Evolutionary conservation across 2,113 vertebrate genomes (phyloP).

Genomic region (Emydura subglobosa): DNA sequence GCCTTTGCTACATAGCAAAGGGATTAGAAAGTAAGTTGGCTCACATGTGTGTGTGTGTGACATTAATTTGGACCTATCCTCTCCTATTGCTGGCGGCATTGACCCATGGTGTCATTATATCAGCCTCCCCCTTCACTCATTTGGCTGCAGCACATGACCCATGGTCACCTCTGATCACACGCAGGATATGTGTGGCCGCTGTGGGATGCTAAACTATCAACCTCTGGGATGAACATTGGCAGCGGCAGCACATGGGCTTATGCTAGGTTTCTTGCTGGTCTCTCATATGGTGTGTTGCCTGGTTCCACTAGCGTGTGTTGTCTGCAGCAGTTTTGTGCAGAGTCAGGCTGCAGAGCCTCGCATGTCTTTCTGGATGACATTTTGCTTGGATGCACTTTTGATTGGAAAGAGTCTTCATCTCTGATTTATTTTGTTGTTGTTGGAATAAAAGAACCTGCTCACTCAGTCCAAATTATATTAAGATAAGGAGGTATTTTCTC

Average conservation of each 20-base stretch:
- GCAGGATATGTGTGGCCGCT: constrained; percentile 32
- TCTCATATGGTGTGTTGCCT: not conserved
- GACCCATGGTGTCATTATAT: not conserved
- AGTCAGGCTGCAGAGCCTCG: not conserved
- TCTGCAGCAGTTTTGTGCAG: not conserved
- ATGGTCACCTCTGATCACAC: not conserved
- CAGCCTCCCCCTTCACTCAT: constrained; percentile 9
- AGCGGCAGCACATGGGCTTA: not conserved
- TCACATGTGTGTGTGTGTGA: not conserved
- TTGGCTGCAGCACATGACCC: constrained; percentile 21
- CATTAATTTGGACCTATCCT: not conserved
- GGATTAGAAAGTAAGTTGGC: not conserved
- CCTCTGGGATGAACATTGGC: not conserved
- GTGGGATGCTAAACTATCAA: not conserved
- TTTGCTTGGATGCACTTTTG: not conserved
- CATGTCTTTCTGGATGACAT: not conserved
- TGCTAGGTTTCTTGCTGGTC: not conserved
- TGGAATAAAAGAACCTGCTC: not conserved
- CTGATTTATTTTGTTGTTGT: not conserved
- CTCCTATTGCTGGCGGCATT: not conserved
- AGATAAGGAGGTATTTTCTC: not conserved
- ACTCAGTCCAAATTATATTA: accelerated
- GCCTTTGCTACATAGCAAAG: not conserved
- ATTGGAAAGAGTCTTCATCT: not conserved
- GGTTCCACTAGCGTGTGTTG: accelerated